These are phyloP conservation scores for Germaria angustata DNA, from an alignment of 2,888 invertebrate genomes.

Conservation along the genomic window DNA sequence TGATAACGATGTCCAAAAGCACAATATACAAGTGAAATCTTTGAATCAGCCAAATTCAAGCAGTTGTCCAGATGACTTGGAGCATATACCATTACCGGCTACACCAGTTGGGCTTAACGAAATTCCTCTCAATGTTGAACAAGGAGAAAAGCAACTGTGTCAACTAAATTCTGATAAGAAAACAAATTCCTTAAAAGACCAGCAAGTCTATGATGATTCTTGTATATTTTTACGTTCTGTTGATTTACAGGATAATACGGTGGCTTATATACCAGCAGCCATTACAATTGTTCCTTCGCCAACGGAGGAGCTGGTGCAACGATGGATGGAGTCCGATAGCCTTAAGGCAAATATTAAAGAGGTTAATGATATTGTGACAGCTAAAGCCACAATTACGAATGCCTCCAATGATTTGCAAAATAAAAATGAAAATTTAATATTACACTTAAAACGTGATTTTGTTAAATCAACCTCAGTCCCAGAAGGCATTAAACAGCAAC, in stretches of 20 bases:
- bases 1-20: conserved; percentile 60
- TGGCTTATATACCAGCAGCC: conserved; percentile 71
- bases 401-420: background rate
- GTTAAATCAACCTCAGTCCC: conserved; percentile 16
- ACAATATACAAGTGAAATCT: conserved; percentile 43
- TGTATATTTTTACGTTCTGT: conserved; percentile 75
- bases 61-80: conserved; percentile 66
- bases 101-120: conserved; percentile 61
- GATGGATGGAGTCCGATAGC: conserved; percentile 59
- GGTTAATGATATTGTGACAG: conserved; percentile 23
- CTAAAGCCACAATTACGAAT: background rate
- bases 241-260: conserved; percentile 71
- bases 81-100: conserved; percentile 74
- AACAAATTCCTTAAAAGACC: conserved; percentile 63
- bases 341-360: conserved; percentile 58
- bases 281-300: conserved; percentile 71
- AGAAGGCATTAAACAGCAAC: conserved; percentile 1
- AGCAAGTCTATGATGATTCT: conserved; percentile 74
- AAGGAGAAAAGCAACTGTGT: conserved; percentile 49
- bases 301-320: conserved; percentile 69
- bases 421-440: conserved; percentile 52
- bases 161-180: conserved; percentile 9
- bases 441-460: background rate
- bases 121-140: background rate
- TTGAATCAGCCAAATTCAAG: conserved; percentile 21